Evolutionary conservation across 2,888 invertebrate species (phyloP), one percentile per base, ranked within the genome.

Genomic region (Lepidonotus clava): DNA sequence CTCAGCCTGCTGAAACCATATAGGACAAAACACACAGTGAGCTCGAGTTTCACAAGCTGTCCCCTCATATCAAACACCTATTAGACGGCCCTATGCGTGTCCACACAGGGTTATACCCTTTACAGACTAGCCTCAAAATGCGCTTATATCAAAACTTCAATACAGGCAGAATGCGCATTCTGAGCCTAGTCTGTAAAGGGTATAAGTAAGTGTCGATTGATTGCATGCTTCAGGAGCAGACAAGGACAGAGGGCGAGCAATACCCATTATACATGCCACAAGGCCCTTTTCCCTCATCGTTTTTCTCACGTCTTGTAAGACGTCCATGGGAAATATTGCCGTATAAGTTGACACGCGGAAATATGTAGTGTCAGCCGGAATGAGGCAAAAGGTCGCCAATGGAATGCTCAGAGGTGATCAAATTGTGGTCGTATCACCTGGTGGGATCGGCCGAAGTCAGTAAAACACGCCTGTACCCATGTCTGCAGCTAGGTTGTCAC

Each of bases 1-100:
- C n/a, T n/a, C 71, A n/a, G 56, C 5, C 38, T n/a, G 38, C 71
- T 71, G 71, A 71, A 71, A 71, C 71, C 71, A 71, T 71, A 71
- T n/a, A 71, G 14, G 36, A 71, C 34, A 34, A 71, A 18, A 36
- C 36, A 34, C 8, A 11, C 0, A 21, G 6, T 38, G 34, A 71
- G 14, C 21, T 71, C n/a, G 34, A 34, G n/a, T n/a, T 21, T 21
- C 1, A 36, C 28, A 6, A 6, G 6, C 34, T 32, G 21, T 1
- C 6, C 6, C 1, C 66, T 34, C 66, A 18, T 8, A 66, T 28
- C 28, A 24, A 32, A 18, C 66, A 34, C 21, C 32, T 11, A 2
- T 66, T 34, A 24, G 21, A 8, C 6, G 28, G 28, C 1, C 34
- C n/a, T n/a, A n/a, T n/a, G n/a, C n/a, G n/a, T n/a, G n/a, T n/a